These are phyloP conservation scores for Meandrusa payeni DNA, from an alignment of 2,888 invertebrate genomes.

Conservation along the genomic window DNA sequence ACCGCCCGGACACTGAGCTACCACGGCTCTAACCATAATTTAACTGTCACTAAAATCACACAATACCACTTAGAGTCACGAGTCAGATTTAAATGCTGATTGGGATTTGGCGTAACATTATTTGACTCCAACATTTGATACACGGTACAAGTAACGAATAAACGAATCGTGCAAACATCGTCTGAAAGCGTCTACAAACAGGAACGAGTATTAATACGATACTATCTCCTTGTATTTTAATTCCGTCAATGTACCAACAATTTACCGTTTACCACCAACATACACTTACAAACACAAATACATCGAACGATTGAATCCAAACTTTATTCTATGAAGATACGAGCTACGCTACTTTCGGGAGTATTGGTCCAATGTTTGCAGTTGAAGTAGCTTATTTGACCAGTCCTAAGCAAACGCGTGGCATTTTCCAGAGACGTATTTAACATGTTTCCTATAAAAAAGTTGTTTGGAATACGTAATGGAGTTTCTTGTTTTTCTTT, in stretches of 20 bases:
- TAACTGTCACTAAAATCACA: too few relatives aligned
- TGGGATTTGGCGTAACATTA: too few relatives aligned
- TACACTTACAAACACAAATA: background rate
- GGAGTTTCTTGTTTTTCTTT: slow-evolving; percentile 24
- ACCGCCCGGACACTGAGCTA: too few relatives aligned
- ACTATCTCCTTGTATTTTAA: slow-evolving; percentile 26
- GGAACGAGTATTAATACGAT: slow-evolving; percentile 12
- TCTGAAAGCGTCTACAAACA: slow-evolving; percentile 15
- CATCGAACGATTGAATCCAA: background rate
- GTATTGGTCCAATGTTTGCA: background rate
- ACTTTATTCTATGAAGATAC: background rate
- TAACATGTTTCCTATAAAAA: slow-evolving; percentile 35
- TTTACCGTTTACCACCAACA: slow-evolving; percentile 9
- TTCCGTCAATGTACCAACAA: slow-evolving; percentile 27
- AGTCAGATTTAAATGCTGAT: too few relatives aligned
- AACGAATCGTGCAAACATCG: background rate
- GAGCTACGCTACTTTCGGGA: background rate
- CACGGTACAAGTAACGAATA: background rate
- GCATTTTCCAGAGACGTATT: slow-evolving; percentile 32
- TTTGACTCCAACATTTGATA: slow-evolving; percentile 5
- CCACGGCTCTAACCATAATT: too few relatives aligned
- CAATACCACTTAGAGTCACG: too few relatives aligned
- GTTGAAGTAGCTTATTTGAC: slow-evolving; percentile 29
- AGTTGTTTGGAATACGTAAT: slow-evolving; percentile 36
- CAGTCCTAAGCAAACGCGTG: slow-evolving; percentile 35